phyloP scores from a whole-genome alignment of 2,888 invertebrate species.

The Cecidostiba fungosa region DNA sequence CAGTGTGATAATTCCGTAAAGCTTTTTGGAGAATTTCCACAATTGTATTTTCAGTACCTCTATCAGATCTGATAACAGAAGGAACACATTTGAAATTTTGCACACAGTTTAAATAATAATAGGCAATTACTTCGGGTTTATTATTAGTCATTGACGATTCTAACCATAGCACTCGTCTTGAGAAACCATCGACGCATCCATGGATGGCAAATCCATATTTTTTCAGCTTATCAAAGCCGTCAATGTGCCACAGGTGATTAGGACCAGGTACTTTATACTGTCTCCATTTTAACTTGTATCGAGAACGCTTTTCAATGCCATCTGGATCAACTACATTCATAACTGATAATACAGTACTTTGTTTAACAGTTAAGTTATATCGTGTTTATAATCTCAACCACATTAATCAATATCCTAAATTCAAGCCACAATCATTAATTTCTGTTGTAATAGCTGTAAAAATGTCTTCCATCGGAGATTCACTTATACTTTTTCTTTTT shows the following conservation, averaged over 20 bases:
- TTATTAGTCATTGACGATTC: not conserved
- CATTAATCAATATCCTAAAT: slow-evolving; percentile 26
- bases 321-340: not conserved
- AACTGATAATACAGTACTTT: not conserved
- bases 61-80: slow-evolving; percentile 13
- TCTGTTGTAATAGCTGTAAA: not conserved
- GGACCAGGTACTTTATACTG: slow-evolving; percentile 9
- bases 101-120: slow-evolving; percentile 8
- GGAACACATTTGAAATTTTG: slow-evolving; percentile 1
- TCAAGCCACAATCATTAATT: not conserved
- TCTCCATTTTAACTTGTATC: slow-evolving; percentile 22
- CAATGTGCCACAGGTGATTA: slow-evolving; percentile 22
- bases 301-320: not conserved
- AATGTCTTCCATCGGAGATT: not conserved
- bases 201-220: slow-evolving; percentile 18
- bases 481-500: slow-evolving; percentile 28
- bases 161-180: slow-evolving; percentile 2
- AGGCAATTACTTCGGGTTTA: not conserved
- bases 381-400: slow-evolving; percentile 13
- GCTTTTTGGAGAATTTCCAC: slow-evolving; percentile 21
- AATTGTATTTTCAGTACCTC: slow-evolving; percentile 24
- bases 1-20: not conserved
- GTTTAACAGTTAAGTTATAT: slow-evolving; percentile 16
- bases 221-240: slow-evolving; percentile 24
- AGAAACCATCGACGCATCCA: slow-evolving; percentile 23